These are phyloP conservation scores for Neomonachus schauinslandi DNA, from an alignment of 2,113 vertebrate species.

Conservation along the genomic window DNA sequence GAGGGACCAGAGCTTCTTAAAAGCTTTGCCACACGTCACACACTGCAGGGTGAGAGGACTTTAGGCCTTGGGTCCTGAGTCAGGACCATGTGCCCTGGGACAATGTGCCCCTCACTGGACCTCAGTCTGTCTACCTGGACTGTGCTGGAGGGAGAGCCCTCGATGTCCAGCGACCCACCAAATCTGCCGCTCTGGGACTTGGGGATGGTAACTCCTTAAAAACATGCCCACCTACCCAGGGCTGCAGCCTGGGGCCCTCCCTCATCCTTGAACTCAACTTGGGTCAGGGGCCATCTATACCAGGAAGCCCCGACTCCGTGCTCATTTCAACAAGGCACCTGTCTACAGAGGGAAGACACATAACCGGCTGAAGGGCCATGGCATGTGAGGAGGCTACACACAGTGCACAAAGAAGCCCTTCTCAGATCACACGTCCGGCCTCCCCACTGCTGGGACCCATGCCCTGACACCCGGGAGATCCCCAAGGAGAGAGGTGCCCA, in stretches of 20 bases:
- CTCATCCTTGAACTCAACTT: not conserved
- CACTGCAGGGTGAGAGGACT: conserved; percentile 86
- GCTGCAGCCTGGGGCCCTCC: not conserved
- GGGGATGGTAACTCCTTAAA: not conserved
- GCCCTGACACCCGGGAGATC: not conserved
- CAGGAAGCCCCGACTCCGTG: not conserved
- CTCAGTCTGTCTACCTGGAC: not conserved
- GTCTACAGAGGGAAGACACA: not conserved
- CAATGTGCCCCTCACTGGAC: not conserved
- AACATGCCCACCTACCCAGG: not conserved
- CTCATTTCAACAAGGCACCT: not conserved
- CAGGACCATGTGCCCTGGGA: not conserved
- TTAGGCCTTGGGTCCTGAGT: not conserved
- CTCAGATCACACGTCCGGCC: not conserved
- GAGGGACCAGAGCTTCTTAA: conserved; percentile 97
- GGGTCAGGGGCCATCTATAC: not conserved
- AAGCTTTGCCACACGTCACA: conserved; percentile 94
- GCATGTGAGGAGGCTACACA: not conserved
- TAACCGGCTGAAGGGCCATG: not conserved
- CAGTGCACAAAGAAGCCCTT: not conserved
- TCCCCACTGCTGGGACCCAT: not conserved
- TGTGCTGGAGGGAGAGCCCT: not conserved
- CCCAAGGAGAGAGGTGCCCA: not conserved
- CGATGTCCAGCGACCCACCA: not conserved
- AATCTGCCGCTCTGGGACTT: not conserved